Conservation (phyloP, 2,113 vertebrate species). For the Capreolus pygargus region DNA sequence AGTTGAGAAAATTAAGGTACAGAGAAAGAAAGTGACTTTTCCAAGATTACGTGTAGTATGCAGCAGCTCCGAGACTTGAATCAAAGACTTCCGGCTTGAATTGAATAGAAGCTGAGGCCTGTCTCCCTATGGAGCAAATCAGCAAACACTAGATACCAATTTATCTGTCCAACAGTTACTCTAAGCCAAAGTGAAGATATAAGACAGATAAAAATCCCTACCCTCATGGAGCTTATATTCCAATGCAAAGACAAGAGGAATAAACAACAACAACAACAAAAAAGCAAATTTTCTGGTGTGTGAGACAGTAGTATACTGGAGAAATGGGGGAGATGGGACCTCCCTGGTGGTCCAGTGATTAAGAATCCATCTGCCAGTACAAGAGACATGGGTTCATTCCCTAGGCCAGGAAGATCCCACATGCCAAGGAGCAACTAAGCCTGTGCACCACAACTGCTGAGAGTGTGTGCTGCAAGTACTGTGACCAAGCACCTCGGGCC, state of each 20-base stretch:
- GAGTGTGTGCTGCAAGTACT: neutral
- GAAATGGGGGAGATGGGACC: neutral
- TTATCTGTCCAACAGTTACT: neutral
- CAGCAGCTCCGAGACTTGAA: neutral
- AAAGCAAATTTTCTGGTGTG: neutral
- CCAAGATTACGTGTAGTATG: neutral
- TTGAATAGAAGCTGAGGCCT: neutral
- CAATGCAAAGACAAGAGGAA: neutral
- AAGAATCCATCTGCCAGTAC: neutral
- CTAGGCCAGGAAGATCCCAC: neutral
- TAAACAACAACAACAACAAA: neutral
- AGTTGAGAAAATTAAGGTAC: neutral
- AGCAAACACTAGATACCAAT: neutral
- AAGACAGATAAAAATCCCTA: neutral
- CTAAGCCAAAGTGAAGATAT: neutral
- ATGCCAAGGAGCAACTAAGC: neutral
- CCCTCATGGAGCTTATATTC: neutral
- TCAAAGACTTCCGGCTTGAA: neutral
- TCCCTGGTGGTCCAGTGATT: neutral
- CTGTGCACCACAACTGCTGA: neutral
- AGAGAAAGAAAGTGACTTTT: neutral
- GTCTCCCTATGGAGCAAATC: neutral
- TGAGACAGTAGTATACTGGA: neutral
- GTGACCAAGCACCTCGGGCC: neutral
- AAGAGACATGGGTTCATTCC: neutral